A percentile compares a stretch with the other conserved stretches of the same genome.
phyloP scores from a whole-genome alignment of 2,888 invertebrate species.

The Nemoura dubitans region DNA sequence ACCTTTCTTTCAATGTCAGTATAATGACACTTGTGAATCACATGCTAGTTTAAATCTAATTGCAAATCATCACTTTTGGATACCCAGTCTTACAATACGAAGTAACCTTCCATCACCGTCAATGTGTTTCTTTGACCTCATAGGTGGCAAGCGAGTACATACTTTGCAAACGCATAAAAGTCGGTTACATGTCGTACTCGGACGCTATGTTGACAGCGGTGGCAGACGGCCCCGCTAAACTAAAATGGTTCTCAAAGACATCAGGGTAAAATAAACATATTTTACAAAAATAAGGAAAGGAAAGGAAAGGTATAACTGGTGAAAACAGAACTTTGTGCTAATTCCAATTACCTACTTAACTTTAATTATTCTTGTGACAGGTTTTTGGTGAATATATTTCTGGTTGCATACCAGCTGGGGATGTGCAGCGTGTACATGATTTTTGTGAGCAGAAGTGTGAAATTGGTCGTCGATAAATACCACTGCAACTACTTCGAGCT shows the following conservation, averaged over 20 bases:
- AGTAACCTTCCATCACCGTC: no score
- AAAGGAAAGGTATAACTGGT: no score
- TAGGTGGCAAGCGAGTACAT: background rate
- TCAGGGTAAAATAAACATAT: background rate
- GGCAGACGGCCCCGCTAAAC: background rate
- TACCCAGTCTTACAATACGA: no score
- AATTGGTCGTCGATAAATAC: background rate
- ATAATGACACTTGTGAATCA: no score
- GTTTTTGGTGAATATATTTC: background rate
- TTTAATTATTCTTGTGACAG: background rate
- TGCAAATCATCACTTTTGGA: no score
- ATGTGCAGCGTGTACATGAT: constrained; percentile 8
- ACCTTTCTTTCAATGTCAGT: no score
- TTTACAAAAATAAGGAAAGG: no score
- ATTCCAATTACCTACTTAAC: no score
- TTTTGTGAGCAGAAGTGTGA: background rate
- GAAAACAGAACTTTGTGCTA: no score
- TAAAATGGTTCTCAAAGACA: background rate
- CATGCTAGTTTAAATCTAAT: no score
- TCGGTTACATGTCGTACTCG: background rate
- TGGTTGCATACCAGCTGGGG: background rate
- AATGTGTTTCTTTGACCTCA: background rate
- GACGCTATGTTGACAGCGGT: background rate
- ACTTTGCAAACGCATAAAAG: background rate
- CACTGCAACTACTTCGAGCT: background rate